Evolutionary conservation across 2,113 vertebrate species (phyloP), one percentile per base, ranked within the genome.

Genomic region (Charina bottae): DNA sequence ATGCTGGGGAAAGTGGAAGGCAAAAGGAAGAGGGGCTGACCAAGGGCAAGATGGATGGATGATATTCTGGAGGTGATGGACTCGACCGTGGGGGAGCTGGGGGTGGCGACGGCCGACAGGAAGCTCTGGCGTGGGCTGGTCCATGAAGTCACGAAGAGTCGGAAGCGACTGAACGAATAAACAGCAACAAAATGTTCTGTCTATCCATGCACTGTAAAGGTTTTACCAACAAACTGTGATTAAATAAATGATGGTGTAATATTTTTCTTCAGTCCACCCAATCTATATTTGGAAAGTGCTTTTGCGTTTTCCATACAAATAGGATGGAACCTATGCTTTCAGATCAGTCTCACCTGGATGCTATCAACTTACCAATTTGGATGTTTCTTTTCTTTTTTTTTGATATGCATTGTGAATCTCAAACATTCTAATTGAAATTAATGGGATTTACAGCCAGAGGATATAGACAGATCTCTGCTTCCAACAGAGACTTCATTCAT

Each of bases 371-470:
- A 49, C 0, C 0, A 6, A 46, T 55, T n/a, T 46, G 53, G 19
- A 46, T 84, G 23, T 90, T 90, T 42, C n/a, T 59, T 23, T 53
- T 59, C 49, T 15, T 6, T 42, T 3, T 62, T n/a, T n/a, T n/a
- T n/a, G 46, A 2, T 23, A 72, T 88, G 9, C 91, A 28, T 89
- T 92, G 58, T 86, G 85, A 92, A 60, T 33, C 87, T 94, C 87
- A 83, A 21, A 49, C 23, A 0, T 17, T 91, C 37, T 92, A 54
- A 12, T 0, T 0, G 55, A 62, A 68, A n/a, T 0, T 0, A 90
- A 55, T n/a, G 26, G 49, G n/a, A 11, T 83, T 54, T 59, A 62
- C 55, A 90, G 23, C 64, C n/a, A 56, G 19, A 55, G 46, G 11
- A 55, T 6, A 56, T 5, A n/a, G n/a, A 89, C 7, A 42, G 72